These are phyloP conservation scores for Eutrigla gurnardus DNA, from an alignment of 2,797 vertebrate species.

Conservation along the genomic window DNA sequence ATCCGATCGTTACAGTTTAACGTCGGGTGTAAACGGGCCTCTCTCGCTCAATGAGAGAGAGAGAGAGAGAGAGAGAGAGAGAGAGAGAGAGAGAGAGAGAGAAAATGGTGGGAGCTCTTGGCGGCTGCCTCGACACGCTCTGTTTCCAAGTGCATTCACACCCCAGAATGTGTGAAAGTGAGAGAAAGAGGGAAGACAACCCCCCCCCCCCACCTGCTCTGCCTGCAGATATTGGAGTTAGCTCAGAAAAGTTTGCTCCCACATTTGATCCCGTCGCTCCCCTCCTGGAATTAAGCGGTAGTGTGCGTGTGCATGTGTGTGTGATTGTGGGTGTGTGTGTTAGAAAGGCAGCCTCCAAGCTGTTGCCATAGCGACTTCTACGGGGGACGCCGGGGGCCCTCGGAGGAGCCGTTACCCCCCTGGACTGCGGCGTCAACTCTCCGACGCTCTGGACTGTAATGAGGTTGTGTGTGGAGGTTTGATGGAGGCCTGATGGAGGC, in stretches of 20 bases:
- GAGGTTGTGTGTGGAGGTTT: conserved; percentile 29
- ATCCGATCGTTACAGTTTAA: neutral
- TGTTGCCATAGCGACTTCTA: conserved; percentile 66
- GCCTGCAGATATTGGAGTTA: conserved; percentile 51
- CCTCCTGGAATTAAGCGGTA: conserved; percentile 43
- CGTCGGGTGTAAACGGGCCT: neutral
- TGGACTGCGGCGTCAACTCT: conserved; percentile 38
- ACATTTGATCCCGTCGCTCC: conserved; percentile 24
- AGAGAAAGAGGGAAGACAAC: conserved; percentile 35
- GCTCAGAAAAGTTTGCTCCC: conserved; percentile 29
- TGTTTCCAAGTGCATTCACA: conserved; percentile 61
- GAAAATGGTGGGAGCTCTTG: conserved; percentile 21
- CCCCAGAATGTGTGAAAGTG: conserved; percentile 62
- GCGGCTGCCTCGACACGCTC: conserved; percentile 27
- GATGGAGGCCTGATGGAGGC: conserved; percentile 37
- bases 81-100: conserved; percentile 3
- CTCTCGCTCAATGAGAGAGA: conserved; percentile 18
- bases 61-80: neutral
- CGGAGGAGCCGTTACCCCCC: conserved; percentile 28
- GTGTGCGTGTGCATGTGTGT: neutral
- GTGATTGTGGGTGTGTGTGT: neutral
- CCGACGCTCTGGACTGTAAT: conserved; percentile 41
- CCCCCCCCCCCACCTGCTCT: conserved; percentile 7
- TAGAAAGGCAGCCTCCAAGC: conserved; percentile 22
- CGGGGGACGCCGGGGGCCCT: conserved; percentile 23